Percentiles rank a stretch among this genome's conserved stretches.
Evolutionary conservation across 2,888 invertebrate genomes (phyloP).

Genomic region (Drosophila seclusa): DNA sequence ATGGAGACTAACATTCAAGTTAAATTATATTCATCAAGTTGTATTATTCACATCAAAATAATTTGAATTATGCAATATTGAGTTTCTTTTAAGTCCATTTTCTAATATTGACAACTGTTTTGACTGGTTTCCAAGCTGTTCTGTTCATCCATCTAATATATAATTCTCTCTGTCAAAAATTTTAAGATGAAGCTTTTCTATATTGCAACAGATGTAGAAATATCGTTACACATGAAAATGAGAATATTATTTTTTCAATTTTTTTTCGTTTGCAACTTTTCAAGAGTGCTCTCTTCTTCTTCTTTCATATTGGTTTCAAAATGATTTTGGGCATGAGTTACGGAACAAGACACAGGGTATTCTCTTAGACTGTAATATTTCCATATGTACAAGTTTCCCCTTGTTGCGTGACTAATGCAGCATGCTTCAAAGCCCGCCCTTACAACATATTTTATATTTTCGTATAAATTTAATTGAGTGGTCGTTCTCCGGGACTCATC

Average conservation of each 20-base stretch:
- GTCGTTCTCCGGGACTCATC: constrained; percentile 59
- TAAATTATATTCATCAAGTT: background rate
- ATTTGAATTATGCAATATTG: background rate
- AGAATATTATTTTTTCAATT: background rate
- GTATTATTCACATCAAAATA: background rate
- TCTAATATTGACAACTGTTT: background rate
- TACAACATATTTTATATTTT: constrained; percentile 43
- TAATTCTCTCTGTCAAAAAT: too few relatives aligned
- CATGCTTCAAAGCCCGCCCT: constrained; percentile 19
- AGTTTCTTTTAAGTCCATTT: background rate
- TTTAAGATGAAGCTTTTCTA: background rate
- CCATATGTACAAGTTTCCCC: background rate
- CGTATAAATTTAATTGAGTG: constrained; percentile 80
- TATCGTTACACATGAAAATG: background rate
- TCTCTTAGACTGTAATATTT: background rate
- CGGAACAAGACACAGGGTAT: constrained; percentile 13
- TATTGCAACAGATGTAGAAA: background rate
- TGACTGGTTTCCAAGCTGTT: background rate
- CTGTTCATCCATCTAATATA: too few relatives aligned
- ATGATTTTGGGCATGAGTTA: background rate
- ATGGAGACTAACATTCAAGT: background rate
- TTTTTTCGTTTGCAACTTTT: background rate
- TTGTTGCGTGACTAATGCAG: constrained; percentile 10
- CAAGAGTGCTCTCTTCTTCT: too few relatives aligned
- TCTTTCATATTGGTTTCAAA: background rate